Percentiles rank a stretch among this genome's conserved stretches.
Evolutionary conservation across 2,797 vertebrate genomes (phyloP).

Genomic region (Todus mexicanus): DNA sequence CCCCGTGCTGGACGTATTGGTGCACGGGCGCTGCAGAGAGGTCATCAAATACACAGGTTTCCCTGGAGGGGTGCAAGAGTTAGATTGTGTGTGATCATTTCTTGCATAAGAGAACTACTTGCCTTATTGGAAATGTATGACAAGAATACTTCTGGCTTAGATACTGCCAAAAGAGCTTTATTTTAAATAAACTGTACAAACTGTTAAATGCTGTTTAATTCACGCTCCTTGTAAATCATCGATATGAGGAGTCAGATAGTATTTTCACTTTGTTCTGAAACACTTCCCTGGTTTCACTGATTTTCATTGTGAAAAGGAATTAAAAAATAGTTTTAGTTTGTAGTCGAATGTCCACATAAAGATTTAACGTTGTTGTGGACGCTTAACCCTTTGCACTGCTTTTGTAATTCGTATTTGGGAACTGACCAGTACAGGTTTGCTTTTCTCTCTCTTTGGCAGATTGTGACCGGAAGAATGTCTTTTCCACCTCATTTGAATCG

Average conservation of each 20-base stretch:
- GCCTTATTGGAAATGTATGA: neutral
- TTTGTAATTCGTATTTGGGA: neutral
- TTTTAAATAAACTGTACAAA: neutral
- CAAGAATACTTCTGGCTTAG: neutral
- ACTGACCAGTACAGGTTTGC: neutral
- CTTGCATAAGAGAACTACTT: neutral
- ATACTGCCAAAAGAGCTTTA: neutral
- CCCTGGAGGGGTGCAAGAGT: neutral
- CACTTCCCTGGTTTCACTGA: neutral
- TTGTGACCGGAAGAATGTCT: slow-evolving; percentile 85
- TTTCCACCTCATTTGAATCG: slow-evolving; percentile 98
- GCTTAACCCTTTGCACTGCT: neutral
- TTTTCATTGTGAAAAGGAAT: neutral
- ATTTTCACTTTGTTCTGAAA: neutral
- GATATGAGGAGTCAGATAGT: neutral
- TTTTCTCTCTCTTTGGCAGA: slow-evolving; percentile 65
- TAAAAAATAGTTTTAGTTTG: neutral
- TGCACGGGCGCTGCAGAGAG: neutral
- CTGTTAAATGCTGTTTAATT: neutral
- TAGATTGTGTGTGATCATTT: neutral
- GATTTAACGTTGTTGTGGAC: neutral
- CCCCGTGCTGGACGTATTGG: neutral
- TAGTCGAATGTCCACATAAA: neutral
- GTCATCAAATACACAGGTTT: neutral
- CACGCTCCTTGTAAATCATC: neutral